Base-by-base conservation (phyloP, 2,888 invertebrate species). In the Galeopsomyia nigrocyanea region DNA sequence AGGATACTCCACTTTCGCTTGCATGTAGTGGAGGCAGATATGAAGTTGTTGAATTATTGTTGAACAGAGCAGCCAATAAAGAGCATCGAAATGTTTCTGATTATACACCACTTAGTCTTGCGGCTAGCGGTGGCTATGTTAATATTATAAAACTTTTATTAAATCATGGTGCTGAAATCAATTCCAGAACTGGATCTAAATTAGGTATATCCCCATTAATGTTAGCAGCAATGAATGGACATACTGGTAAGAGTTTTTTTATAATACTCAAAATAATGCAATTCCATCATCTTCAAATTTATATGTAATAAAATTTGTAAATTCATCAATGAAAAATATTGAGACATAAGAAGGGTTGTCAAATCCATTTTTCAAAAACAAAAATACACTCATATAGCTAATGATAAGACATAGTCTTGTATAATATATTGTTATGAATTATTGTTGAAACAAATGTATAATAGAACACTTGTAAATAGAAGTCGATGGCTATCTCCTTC, bases 211-310 rank as follows among this genome's bases (percentile, higher is more conserved):
- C 98, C 0, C 99, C 99, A 5, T 90, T 99, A 68, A 99, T 99
- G 99, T 87, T 99, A 83, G 98, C 99, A 19, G 97, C 99, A 26
- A 99, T 99, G 99, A 99, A 99, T 89, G 99, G 99, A 0, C 96
- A 97, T 84, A 93, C 94, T 62, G 87, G 88, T 88, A 79, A 78
- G 78, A 67, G 49, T 68, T 58, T n/a, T 62, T 57, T n/a, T 68
- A 19, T 22, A 10, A 16, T 39, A 47, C n/a, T n/a, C n/a, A n/a
- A n/a, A n/a, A n/a, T n/a, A n/a, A n/a, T n/a, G n/a, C n/a, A n/a
- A n/a, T n/a, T n/a, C n/a, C n/a, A n/a, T n/a, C n/a, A n/a, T n/a
- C n/a, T n/a, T n/a, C n/a, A n/a, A n/a, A n/a, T n/a, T n/a, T n/a
- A n/a, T n/a, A n/a, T n/a, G n/a, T n/a, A n/a, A n/a, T n/a, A n/a